phyloP scores from a whole-genome alignment of 1,140 invertebrate genomes.

The Homarus americanus region DNA sequence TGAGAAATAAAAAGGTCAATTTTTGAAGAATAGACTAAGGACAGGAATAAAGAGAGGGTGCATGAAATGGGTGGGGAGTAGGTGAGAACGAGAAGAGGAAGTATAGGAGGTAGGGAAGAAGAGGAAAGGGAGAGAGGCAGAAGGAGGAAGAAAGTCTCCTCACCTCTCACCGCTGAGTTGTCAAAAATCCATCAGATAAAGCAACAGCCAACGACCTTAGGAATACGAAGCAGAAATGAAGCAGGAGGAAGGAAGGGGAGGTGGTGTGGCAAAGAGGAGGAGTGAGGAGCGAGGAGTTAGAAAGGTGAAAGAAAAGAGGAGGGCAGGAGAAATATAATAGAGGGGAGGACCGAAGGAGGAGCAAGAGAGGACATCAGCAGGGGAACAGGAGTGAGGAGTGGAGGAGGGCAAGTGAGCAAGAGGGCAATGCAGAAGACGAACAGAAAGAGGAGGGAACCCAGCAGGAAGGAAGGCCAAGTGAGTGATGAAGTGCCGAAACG shows the following conservation, averaged over 20 bases:
- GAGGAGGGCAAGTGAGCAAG: neutral
- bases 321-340: neutral
- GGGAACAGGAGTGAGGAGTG: neutral
- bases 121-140: no score
- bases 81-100: no score
- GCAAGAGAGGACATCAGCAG: no score
- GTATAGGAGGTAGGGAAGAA: no score
- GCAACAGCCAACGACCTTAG: neutral
- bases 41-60: no score
- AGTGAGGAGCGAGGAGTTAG: neutral
- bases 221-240: neutral
- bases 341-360: neutral
- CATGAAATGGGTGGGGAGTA: no score
- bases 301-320: neutral
- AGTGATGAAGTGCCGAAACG: no score
- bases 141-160: neutral
- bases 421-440: no score
- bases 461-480: neutral
- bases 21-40: no score
- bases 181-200: constrained; percentile 37
- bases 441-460: neutral
- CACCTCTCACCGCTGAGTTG: constrained; percentile 15
- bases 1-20: no score
- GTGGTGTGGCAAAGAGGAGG: neutral
- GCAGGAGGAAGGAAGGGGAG: neutral